Percentiles rank a stretch among this genome's conserved stretches.
These are phyloP conservation scores for Diaphora mendica DNA, from an alignment of 2,888 invertebrate species.

Conservation along the genomic window DNA sequence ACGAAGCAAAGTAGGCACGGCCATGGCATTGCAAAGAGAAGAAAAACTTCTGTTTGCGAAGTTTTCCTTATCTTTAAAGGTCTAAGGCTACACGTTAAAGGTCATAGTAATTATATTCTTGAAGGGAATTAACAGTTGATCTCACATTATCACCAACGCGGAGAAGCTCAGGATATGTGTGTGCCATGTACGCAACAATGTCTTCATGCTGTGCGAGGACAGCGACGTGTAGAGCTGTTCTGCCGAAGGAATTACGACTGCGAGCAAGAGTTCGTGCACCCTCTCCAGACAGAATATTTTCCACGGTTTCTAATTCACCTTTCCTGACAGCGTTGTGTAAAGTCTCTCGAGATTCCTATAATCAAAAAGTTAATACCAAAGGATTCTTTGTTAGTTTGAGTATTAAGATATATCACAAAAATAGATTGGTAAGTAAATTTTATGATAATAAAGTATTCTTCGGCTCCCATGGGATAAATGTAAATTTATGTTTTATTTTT, in stretches of 20 bases:
- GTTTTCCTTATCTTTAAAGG: no score
- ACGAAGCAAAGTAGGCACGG: no score
- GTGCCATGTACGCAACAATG: constrained; percentile 91
- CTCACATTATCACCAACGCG: constrained; percentile 94
- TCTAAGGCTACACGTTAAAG: neutral
- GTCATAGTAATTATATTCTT: neutral
- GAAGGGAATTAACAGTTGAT: neutral
- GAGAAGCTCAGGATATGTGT: constrained; percentile 90
- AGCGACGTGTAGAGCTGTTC: constrained; percentile 94
- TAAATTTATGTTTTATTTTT: no score
- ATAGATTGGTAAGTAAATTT: no score
- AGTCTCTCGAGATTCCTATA: constrained; percentile 91
- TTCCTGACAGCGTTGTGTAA: constrained; percentile 90
- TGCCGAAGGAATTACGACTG: constrained; percentile 89
- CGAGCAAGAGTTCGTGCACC: constrained; percentile 74
- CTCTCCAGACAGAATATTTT: constrained; percentile 85
- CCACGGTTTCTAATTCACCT: constrained; percentile 88
- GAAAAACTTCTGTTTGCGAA: no score
- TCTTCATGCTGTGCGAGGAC: constrained; percentile 94
- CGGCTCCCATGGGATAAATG: no score
- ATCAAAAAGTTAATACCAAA: neutral
- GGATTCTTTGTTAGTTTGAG: neutral
- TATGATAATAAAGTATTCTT: no score
- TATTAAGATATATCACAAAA: no score
- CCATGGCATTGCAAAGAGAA: no score